phyloP scores from a whole-genome alignment of 2,113 vertebrate species.

The Ivindomyrus marchei region DNA sequence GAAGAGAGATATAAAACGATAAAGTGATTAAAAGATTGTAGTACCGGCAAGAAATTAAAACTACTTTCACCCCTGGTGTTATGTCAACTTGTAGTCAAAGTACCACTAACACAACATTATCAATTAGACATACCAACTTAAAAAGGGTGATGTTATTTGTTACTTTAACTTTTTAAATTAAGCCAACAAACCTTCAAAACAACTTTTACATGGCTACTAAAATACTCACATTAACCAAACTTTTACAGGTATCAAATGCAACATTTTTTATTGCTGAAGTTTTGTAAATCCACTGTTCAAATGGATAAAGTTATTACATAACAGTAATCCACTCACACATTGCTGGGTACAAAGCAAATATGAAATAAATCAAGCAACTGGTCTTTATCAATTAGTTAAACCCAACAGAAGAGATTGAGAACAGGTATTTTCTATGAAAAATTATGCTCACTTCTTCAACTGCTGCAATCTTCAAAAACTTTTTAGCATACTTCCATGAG shows the following conservation, averaged over 20 bases:
- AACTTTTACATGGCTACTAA: not conserved
- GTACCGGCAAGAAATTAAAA: too few species aligned
- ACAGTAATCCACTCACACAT: not conserved
- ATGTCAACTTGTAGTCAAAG: not conserved
- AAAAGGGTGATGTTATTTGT: not conserved
- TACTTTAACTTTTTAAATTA: conserved; percentile 3
- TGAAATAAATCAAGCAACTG: not conserved
- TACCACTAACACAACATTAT: conserved; percentile 1
- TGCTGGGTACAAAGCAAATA: not conserved
- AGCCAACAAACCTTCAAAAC: not conserved
- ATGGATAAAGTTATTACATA: not conserved
- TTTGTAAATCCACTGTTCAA: not conserved
- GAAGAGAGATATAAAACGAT: too few species aligned
- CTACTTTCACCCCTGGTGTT: not conserved
- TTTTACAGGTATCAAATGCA: not conserved
- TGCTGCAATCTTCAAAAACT: not conserved
- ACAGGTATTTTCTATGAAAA: not conserved
- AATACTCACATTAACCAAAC: not conserved
- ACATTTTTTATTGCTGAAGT: not conserved
- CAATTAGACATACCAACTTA: conserved; percentile 5
- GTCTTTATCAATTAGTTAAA: not conserved
- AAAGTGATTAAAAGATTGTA: too few species aligned
- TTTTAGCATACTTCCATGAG: not conserved
- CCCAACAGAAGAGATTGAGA: not conserved
- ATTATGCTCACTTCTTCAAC: too few species aligned